Conservation (phyloP, 2,797 vertebrate genomes). For the Tapirus indicus region DNA sequence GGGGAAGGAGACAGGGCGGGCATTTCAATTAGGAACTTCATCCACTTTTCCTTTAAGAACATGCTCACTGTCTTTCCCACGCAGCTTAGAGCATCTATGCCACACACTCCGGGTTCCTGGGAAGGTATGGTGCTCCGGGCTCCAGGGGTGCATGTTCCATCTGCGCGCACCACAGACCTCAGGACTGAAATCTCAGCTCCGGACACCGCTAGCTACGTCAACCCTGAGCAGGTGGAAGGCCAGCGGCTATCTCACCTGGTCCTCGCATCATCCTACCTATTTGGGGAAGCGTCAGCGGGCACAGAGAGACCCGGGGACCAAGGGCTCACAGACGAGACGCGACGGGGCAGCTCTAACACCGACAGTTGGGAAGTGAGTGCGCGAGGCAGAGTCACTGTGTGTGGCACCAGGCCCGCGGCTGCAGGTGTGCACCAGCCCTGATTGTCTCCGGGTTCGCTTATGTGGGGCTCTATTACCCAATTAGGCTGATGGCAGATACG, state of each 20-base stretch:
- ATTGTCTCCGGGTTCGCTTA: accelerated
- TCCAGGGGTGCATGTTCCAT: not conserved
- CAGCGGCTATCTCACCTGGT: no score
- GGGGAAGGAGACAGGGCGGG: accelerated
- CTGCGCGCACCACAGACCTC: accelerated
- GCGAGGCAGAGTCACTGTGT: accelerated
- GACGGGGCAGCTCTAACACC: not conserved
- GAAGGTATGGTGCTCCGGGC: not conserved
- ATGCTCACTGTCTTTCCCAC: accelerated
- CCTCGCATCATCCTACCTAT: no score
- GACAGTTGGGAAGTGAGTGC: no score
- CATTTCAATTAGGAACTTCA: no score
- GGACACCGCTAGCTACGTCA: no score
- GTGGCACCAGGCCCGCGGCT: not conserved
- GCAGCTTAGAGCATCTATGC: accelerated
- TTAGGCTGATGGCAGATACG: accelerated
- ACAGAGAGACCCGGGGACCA: accelerated
- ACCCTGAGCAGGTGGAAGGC: accelerated
- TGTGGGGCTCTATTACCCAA: not conserved
- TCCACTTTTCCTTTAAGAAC: not conserved
- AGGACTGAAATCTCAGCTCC: not conserved
- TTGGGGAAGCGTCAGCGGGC: not conserved
- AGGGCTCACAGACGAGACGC: not conserved
- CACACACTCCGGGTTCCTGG: no score
- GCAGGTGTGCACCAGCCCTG: not conserved